Conservation (phyloP, 2,888 invertebrate species). For the Pyrocoelia pectoralis region DNA sequence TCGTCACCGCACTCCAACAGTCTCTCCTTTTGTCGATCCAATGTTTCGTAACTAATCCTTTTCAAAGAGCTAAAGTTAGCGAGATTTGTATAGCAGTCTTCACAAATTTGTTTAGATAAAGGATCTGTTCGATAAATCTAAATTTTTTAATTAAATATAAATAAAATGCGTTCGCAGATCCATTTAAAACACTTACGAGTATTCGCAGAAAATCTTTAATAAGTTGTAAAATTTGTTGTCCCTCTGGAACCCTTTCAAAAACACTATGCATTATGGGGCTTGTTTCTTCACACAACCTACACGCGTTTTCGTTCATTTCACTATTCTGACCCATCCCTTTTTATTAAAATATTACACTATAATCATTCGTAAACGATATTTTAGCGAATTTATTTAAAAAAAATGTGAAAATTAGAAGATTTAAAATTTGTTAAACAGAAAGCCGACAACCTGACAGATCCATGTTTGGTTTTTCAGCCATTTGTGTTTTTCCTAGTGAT, state of each 20-base stretch:
- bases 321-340: conserved; percentile 23
- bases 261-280: conserved; percentile 52
- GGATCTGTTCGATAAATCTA: conserved; percentile 59
- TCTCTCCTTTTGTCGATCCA: conserved; percentile 49
- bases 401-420: conserved; percentile 8
- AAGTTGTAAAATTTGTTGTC: conserved; percentile 55
- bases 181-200: conserved; percentile 51
- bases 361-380: conserved; percentile 19
- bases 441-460: conserved; percentile 46
- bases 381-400: conserved; percentile 4
- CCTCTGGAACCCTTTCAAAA: conserved; percentile 56
- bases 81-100: conserved; percentile 52
- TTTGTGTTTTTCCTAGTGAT: conserved; percentile 45
- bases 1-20: conserved; percentile 39
- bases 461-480: conserved; percentile 49
- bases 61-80: conserved; percentile 50
- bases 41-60: conserved; percentile 49
- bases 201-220: conserved; percentile 57
- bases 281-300: conserved; percentile 55
- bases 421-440: conserved; percentile 43
- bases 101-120: conserved; percentile 56
- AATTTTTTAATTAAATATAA: conserved; percentile 33
- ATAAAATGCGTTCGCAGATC: background rate
- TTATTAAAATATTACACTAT: conserved; percentile 18
- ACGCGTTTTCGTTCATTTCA: conserved; percentile 47